Evolutionary conservation across 2,888 invertebrate genomes (phyloP), one percentile per base, ranked within the genome.

Genomic region (Nephrocerus scutellatus): DNA sequence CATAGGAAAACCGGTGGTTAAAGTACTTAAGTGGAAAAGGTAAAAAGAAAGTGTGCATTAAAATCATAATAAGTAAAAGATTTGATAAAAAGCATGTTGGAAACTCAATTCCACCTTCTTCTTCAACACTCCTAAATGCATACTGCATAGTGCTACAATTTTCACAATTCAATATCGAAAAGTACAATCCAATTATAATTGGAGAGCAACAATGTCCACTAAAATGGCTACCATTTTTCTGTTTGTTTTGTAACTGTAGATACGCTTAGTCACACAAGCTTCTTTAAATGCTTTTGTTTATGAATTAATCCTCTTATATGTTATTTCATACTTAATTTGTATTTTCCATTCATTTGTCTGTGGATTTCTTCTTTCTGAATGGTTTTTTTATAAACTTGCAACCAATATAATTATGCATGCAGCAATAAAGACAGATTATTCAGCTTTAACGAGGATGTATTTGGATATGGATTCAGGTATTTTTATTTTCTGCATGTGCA

Each of bases 371-470:
- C 12, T 10, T 33, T 39, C 39, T 24, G 19, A 33, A 30, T 31
- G 9, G 30, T 29, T 29, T 40, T 28, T 23, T 7, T 22, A 21
- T 25, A 5, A 26, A 30, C 24, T 10, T 29, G 20, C 36, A 39
- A 24, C 25, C 21, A 30, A 32, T 21, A 29, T 20, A 39, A 23
- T n/a, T 43, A 52, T 76, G 80, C 80, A 81, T 80, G 81, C 82
- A 83, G 83, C 81, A 78, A 81, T 71, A 79, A 80, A 72, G 82
- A 83, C 70, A 79, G 81, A 72, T 76, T 84, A 59, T 84, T 84
- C 75, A 82, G 82, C 76, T 76, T 83, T 72, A 79, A 79, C 67
- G 80, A 79, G 73, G 82, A 82, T 70, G 80, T 79, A 57, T 82
- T 78, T 75, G 79, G 78, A 57, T 54, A 49, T 44, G 62, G 63